Base-by-base conservation (phyloP, 2,888 invertebrate species). In the Timandra comae region DNA sequence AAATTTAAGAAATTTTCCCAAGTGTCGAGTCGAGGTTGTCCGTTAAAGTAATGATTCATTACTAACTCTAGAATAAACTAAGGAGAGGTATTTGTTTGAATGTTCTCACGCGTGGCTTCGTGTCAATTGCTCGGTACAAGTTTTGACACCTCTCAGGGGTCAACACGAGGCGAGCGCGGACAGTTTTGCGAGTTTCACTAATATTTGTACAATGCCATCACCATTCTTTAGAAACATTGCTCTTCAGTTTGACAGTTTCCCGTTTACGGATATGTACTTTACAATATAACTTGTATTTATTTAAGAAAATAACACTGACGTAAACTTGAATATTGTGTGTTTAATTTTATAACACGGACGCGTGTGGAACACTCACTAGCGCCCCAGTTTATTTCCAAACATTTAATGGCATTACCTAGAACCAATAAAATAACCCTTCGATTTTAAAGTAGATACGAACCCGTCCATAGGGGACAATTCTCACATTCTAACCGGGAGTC, bases 41-140 rank as follows among this genome's bases (percentile, higher is more conserved):
- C 76, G 77, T 79, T 82, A 77, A 73, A 64, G 64, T 76, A 76
- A 81, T 82, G 77, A 82, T 78, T 82, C 81, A 82, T 81, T 79
- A 77, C 75, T 65, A 61, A 69, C 59, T 68, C 76, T 71, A 76
- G 75, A 75, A 79, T 72, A 77, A 79, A 80, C 79, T 69, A 55
- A 63, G 64, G 65, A 65, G 69, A 65, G 69, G 64, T 79, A 70
- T 78, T 81, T 84, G 79, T 80, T 72, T 71, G 79, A 75, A 81
- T 75, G 73, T 82, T 84, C 81, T 81, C 84, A 84, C 82, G 81
- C 75, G 70, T 71, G 64, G 61, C 64, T 59, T 59, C 65, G 70
- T 73, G 79, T 81, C 79, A 76, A 72, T 77, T 72, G 72, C 68
- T 63, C 52, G 63, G 63, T 62, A 65, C 63, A 63, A 69, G 69